A percentile compares a stretch with the other conserved stretches of the same genome.
Conservation (phyloP, 2,888 invertebrate genomes). For the Troides oblongomaculatus region DNA sequence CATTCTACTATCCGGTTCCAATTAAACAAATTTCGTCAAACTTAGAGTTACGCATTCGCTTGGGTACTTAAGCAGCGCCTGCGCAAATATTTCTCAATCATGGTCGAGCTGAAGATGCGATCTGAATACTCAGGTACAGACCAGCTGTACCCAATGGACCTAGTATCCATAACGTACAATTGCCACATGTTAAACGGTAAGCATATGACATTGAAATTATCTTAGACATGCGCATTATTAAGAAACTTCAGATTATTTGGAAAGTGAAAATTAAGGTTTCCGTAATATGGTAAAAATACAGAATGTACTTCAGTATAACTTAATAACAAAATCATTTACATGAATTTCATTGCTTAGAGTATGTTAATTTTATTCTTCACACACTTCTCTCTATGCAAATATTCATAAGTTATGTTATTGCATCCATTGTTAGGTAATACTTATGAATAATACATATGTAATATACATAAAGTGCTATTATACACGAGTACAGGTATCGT, state of each 20-base stretch:
- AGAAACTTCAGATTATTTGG: background rate
- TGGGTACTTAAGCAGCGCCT: conserved; percentile 2
- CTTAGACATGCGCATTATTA: background rate
- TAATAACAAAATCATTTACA: background rate
- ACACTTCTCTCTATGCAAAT: background rate
- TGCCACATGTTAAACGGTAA: background rate
- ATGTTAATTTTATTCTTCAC: background rate
- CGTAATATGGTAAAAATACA: no score
- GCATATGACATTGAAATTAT: conserved; percentile 3
- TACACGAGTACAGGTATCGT: background rate
- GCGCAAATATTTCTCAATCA: conserved; percentile 21
- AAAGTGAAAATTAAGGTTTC: background rate
- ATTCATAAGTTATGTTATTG: background rate
- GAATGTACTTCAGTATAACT: no score
- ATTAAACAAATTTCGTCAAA: conserved; percentile 25
- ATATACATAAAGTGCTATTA: background rate
- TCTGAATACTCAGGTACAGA: conserved; percentile 17
- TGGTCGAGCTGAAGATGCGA: conserved; percentile 16
- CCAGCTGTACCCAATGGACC: conserved; percentile 13
- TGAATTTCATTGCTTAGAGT: background rate
- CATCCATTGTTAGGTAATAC: background rate
- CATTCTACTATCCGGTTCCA: conserved; percentile 23
- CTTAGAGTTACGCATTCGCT: conserved; percentile 13
- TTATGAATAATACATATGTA: background rate
- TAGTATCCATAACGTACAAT: conserved; percentile 1